Evolutionary conservation across 2,797 vertebrate species (phyloP).

Genomic region (Geotria australis): DNA sequence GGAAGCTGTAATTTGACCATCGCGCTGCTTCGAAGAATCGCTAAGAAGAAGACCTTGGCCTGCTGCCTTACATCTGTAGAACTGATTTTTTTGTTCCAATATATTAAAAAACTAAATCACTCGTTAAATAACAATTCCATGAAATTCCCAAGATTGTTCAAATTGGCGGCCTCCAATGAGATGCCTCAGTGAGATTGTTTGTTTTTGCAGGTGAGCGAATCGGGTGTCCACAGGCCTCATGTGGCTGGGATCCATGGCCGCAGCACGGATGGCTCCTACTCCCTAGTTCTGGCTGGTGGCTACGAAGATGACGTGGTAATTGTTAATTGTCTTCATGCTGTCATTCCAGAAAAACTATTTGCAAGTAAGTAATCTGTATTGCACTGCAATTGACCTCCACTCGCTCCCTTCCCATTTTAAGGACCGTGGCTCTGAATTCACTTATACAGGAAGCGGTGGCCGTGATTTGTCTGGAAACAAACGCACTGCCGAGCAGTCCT

Average conservation of each 20-base stretch:
- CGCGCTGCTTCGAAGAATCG: no score
- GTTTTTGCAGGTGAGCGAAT: constrained; percentile 47
- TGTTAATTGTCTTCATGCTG: no score
- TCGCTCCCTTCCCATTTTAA: constrained; percentile 7
- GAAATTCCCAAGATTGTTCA: no score
- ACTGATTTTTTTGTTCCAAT: constrained; percentile 1
- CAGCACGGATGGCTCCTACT: constrained; percentile 70
- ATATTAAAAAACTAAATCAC: neutral
- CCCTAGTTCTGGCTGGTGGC: constrained; percentile 68
- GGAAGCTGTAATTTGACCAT: no score
- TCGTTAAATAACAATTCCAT: neutral
- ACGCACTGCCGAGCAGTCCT: constrained; percentile 77
- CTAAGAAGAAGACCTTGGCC: neutral
- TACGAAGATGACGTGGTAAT: constrained; percentile 83
- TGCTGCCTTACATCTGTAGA: neutral
- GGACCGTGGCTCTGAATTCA: constrained; percentile 86
- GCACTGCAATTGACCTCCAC: no score
- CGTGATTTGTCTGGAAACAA: constrained; percentile 91
- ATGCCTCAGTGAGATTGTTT: neutral
- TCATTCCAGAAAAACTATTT: no score
- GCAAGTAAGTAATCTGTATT: no score
- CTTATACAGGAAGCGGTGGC: constrained; percentile 78
- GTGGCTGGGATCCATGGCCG: constrained; percentile 83
- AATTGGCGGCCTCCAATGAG: no score
- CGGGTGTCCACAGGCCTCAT: constrained; percentile 67